Base-by-base conservation (phyloP, 2,888 invertebrate species). In the Cheilosia urbana region DNA sequence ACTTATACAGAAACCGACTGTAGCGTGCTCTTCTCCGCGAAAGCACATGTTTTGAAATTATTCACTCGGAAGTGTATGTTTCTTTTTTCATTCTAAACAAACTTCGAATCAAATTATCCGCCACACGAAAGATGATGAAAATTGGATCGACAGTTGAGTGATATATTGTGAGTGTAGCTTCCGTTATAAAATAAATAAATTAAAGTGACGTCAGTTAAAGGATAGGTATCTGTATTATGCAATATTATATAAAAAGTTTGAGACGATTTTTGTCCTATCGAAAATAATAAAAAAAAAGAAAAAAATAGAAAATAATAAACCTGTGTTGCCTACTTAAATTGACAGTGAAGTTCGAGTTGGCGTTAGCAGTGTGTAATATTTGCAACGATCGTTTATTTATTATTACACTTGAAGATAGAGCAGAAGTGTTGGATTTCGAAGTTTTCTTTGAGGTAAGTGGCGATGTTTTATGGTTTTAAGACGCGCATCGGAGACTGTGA, bases 41-140 rank as follows among this genome's bases (percentile, higher is more conserved):
- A 42, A 73, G 80, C 80, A 80, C 80, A 80, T 80, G 80, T 68
- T 71, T 71, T 19, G 34, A 55, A 73, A 75, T 75, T 68, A n/a
- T 65, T 49, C n/a, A 72, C 58, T 80, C 75, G 49, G 72, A 80
- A 73, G 73, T 75, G 37, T 2, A 2, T 15, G 11, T 49, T 2
- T 34, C 2, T 7, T 17, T 9, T 63, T 42, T 47, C 21, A 13
- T 49, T 24, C 19, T 9, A 34, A 34, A 49, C n/a, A 57, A 60
- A 57, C 6, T 19, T 45, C 3, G 19, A 45, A 40, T 27, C 34
- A 37, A 15, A 27, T 21, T 7, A 40, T 63, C 51, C 40, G 45
- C 2, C 37, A 24, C 19, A 19, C 2, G 15, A 27, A 51, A 60
- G 42, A 68, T 78, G 73, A 83, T 69, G 78, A 49, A 72, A 83